Evolutionary conservation across 1,140 invertebrate genomes (phyloP).

Genomic region (Sipha flava): DNA sequence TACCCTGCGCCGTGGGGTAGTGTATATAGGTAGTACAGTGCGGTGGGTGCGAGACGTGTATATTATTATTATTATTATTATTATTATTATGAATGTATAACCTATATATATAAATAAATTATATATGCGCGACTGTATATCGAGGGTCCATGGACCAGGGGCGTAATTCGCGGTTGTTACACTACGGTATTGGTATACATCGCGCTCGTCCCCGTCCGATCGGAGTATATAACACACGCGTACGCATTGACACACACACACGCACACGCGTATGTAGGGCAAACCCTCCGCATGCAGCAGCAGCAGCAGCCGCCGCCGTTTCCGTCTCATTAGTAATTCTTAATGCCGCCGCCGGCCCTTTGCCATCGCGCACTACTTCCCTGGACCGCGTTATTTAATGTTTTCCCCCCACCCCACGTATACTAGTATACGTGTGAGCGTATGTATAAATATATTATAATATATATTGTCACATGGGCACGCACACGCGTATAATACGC

Average conservation of each 20-base stretch:
- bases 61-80: conserved; percentile 28
- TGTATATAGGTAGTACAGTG: background rate
- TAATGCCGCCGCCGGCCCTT: conserved; percentile 1
- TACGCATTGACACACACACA: background rate
- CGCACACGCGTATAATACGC: background rate
- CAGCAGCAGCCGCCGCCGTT: conserved; percentile 2
- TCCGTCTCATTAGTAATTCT: conserved; percentile 30
- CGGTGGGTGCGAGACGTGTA: background rate
- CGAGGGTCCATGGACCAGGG: background rate
- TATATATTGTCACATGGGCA: background rate
- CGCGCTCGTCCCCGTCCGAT: background rate
- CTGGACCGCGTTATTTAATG: background rate
- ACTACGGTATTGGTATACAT: background rate
- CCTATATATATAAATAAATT: background rate
- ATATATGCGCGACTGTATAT: too few relatives aligned
- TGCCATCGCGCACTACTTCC: background rate
- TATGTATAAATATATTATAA: background rate
- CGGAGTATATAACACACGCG: too few relatives aligned
- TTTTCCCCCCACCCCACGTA: background rate
- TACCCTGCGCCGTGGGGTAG: background rate
- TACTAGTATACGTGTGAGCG: background rate
- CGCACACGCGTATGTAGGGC: background rate
- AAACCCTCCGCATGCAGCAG: background rate
- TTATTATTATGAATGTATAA: conserved; percentile 19
- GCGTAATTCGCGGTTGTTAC: conserved; percentile 26